Percentiles rank a stretch among this genome's conserved stretches.
Evolutionary conservation across 2,888 invertebrate species (phyloP).

Genomic region (Drosophila monieri): DNA sequence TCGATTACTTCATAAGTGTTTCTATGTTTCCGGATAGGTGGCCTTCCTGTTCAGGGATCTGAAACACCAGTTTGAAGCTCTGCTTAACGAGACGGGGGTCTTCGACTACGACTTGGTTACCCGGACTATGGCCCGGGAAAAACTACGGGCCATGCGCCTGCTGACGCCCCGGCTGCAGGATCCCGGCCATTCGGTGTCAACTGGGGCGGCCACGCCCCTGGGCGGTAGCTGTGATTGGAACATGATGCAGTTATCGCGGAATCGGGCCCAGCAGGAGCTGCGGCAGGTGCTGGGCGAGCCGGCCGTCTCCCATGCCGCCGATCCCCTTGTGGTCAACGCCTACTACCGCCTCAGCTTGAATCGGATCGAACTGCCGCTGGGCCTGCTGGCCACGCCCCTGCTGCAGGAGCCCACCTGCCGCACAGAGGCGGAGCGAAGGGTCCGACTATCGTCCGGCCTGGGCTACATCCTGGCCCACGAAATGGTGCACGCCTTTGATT

Average conservation of each 20-base stretch:
- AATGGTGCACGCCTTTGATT: conserved; percentile 81
- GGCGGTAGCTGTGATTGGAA: conserved; percentile 60
- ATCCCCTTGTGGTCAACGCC: conserved; percentile 79
- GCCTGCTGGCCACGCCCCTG: conserved; percentile 73
- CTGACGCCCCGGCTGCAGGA: conserved; percentile 55
- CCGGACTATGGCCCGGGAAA: conserved; percentile 63
- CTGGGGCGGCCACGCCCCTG: not conserved
- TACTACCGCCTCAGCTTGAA: conserved; percentile 79
- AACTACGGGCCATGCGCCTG: conserved; percentile 71
- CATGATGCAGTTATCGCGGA: conserved; percentile 63
- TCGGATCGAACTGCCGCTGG: conserved; percentile 78
- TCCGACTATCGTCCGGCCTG: conserved; percentile 68
- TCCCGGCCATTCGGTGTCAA: not conserved
- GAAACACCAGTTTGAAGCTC: conserved; percentile 72
- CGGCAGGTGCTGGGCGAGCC: conserved; percentile 36
- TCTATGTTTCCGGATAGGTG: conserved; percentile 28
- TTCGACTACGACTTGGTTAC: conserved; percentile 65
- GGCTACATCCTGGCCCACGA: conserved; percentile 81
- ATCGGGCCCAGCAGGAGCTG: conserved; percentile 43
- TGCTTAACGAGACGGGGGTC: conserved; percentile 65
- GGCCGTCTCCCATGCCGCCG: conserved; percentile 22
- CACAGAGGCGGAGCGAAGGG: conserved; percentile 18
- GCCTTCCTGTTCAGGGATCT: conserved; percentile 61
- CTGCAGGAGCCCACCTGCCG: conserved; percentile 39
- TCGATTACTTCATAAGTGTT: too few relatives aligned